A percentile compares a stretch with the other conserved stretches of the same genome.
phyloP scores from a whole-genome alignment of 53 echinoderm and acorn worm genomes.

The Arbacia lixula region DNA sequence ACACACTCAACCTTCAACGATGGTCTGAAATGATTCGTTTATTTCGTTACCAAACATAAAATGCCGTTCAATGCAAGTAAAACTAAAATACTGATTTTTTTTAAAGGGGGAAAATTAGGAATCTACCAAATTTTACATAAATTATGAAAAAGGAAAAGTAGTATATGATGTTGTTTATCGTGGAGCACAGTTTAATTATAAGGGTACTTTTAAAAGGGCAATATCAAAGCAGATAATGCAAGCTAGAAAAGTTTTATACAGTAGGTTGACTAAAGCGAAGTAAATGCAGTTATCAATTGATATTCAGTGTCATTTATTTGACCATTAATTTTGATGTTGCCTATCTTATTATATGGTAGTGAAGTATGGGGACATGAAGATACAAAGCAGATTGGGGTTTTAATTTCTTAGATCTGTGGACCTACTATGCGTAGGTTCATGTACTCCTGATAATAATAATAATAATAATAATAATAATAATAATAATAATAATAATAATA shows the following conservation, averaged over 20 bases:
- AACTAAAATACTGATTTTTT: conserved; percentile 35
- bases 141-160: not conserved
- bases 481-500: no score
- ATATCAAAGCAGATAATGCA: not conserved
- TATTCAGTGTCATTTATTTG: conserved; percentile 29
- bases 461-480: no score
- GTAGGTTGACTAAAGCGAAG: no score
- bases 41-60: no score
- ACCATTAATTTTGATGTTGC: conserved; percentile 24
- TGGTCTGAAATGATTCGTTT: no score
- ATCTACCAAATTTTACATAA: conserved; percentile 27
- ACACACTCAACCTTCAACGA: no score
- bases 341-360: conserved; percentile 18
- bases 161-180: not conserved
- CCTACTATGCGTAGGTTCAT: not conserved
- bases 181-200: conserved; percentile 12
- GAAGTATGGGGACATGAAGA: conserved; percentile 23
- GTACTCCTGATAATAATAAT: no score
- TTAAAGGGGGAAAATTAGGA: conserved; percentile 26
- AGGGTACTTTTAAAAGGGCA: conserved; percentile 3
- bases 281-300: conserved; percentile 11
- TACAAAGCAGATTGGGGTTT: conserved; percentile 19
- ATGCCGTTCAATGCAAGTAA: conserved; percentile 46
- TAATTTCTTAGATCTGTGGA: conserved; percentile 21
- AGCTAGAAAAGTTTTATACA: no score